Conservation (phyloP, 2,888 invertebrate genomes). For the Malthinus seriepunctatus region DNA sequence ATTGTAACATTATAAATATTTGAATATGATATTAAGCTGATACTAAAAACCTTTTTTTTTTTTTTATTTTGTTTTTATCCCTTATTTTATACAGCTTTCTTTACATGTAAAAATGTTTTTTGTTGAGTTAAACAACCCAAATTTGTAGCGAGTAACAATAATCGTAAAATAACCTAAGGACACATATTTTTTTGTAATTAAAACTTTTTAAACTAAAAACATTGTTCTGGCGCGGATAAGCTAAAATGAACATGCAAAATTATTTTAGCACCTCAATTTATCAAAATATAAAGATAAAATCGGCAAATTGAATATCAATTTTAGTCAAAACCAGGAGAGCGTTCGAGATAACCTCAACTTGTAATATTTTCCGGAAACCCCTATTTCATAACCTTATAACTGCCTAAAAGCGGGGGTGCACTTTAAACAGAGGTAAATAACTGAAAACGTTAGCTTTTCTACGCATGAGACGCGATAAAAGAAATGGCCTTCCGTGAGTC, state of each 20-base stretch:
- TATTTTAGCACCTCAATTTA: constrained; percentile 24
- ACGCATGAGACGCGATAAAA: constrained; percentile 42
- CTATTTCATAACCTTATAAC: constrained; percentile 36
- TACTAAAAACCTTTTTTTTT: too few species aligned
- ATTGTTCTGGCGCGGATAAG: constrained; percentile 14
- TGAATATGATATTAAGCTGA: too few species aligned
- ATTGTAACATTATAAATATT: too few species aligned
- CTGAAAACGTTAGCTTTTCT: constrained; percentile 39
- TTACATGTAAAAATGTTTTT: too few species aligned
- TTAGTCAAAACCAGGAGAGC: constrained; percentile 21
- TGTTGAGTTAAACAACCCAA: too few species aligned
- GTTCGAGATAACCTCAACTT: constrained; percentile 29
- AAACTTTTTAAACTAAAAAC: constrained; percentile 15
- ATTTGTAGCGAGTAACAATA: too few species aligned
- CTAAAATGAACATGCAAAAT: constrained; percentile 17
- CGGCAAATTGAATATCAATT: constrained; percentile 27
- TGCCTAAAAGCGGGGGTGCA: constrained; percentile 33
- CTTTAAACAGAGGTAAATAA: constrained; percentile 42
- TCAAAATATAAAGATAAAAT: constrained; percentile 21
- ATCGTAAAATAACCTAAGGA: too few species aligned
- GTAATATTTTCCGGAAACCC: constrained; percentile 33
- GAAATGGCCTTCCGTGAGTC: constrained; percentile 40
- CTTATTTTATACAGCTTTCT: too few species aligned
- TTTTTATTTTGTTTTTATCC: too few species aligned
- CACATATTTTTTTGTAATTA: neutral